A percentile compares a stretch with the other conserved stretches of the same genome.
Evolutionary conservation across 2,888 invertebrate genomes (phyloP).

Genomic region (Elegia similella): DNA sequence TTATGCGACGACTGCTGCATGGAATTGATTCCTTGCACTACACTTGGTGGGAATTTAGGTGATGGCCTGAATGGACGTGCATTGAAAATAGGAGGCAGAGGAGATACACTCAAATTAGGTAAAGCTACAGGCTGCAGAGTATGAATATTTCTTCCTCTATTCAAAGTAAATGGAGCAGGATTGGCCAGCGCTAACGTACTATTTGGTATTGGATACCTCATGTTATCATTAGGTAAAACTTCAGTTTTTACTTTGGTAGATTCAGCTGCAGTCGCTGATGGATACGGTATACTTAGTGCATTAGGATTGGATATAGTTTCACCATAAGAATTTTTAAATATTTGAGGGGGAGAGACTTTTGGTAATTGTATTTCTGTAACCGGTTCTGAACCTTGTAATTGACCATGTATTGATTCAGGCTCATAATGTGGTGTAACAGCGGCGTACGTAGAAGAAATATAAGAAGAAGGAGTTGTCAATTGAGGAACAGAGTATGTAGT

Average conservation of each 20-base stretch:
- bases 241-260: conserved; percentile 66
- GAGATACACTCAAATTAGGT: conserved; percentile 84
- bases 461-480: conserved; percentile 40
- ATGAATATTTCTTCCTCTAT: conserved; percentile 73
- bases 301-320: conserved; percentile 62
- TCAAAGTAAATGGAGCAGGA: conserved; percentile 69
- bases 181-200: conserved; percentile 62
- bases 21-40: conserved; percentile 56
- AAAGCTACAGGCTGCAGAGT: conserved; percentile 82
- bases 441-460: conserved; percentile 41
- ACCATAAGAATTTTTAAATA: conserved; percentile 72
- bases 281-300: conserved; percentile 55
- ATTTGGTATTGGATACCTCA: conserved; percentile 44
- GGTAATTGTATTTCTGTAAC: conserved; percentile 56
- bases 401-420: conserved; percentile 47
- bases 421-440: conserved; percentile 46
- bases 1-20: conserved; percentile 54
- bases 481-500: conserved; percentile 38
- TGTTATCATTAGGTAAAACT: conserved; percentile 50
- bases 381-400: conserved; percentile 46
- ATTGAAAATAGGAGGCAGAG: conserved; percentile 83
- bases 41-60: conserved; percentile 43
- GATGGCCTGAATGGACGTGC: conserved; percentile 79
- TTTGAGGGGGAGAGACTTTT: conserved; percentile 55
- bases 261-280: conserved; percentile 67